A percentile compares a stretch with the other conserved stretches of the same genome.
These are phyloP conservation scores for Crax fasciolata DNA, from an alignment of 2,797 vertebrate genomes.

Conservation along the genomic window DNA sequence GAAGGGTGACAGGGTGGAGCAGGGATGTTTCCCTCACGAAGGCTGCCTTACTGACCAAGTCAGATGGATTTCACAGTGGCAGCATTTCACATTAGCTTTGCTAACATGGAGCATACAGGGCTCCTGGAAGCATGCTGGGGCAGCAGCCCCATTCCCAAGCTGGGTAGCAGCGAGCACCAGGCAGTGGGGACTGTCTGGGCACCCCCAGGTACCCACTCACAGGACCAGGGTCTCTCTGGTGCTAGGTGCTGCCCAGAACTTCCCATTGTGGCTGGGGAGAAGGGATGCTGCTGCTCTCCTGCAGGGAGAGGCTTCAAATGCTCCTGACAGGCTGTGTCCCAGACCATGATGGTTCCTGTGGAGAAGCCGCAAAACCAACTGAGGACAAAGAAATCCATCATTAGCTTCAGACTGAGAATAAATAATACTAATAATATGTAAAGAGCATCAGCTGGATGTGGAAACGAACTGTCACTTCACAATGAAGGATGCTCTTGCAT, in stretches of 20 bases:
- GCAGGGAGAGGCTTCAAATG: neutral
- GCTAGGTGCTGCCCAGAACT: neutral
- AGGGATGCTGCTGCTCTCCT: neutral
- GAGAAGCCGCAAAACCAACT: slow-evolving; percentile 45
- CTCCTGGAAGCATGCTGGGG: neutral
- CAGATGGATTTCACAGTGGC: rapidly evolving
- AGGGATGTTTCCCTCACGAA: neutral
- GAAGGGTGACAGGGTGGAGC: neutral
- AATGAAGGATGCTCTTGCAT: slow-evolving; percentile 62
- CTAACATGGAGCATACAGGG: neutral
- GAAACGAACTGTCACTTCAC: slow-evolving; percentile 67
- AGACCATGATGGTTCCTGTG: neutral
- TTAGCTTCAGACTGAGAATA: slow-evolving; percentile 56
- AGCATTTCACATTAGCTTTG: rapidly evolving
- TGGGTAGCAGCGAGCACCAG: rapidly evolving
- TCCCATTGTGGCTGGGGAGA: neutral
- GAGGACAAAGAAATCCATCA: slow-evolving; percentile 53
- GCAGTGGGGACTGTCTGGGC: rapidly evolving
- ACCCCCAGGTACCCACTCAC: rapidly evolving
- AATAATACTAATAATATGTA: slow-evolving; percentile 72
- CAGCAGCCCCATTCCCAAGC: neutral
- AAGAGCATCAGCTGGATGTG: slow-evolving; percentile 66
- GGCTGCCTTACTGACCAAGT: neutral
- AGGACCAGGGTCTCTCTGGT: rapidly evolving
- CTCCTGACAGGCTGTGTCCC: neutral